Conservation (phyloP, 2,797 vertebrate genomes). For the Hippoglossus hippoglossus region DNA sequence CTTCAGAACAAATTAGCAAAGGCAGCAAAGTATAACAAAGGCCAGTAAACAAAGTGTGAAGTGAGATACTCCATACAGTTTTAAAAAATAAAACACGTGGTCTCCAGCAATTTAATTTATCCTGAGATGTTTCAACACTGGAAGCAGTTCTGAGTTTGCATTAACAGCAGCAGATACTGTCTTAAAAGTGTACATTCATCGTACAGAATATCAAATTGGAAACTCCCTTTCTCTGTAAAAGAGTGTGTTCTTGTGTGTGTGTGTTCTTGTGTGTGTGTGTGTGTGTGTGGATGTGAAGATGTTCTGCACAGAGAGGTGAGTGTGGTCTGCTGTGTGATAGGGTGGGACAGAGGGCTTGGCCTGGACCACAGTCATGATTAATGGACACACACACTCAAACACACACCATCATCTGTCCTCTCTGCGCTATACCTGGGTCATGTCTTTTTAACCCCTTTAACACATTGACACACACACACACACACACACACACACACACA, state of each 20-base stretch:
- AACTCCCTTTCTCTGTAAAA: background rate
- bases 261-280: slow-evolving; percentile 39
- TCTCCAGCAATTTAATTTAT: too few species aligned
- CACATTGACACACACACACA: slow-evolving; percentile 38
- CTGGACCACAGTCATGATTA: slow-evolving; percentile 72
- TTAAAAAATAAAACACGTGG: too few species aligned
- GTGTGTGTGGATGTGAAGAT: slow-evolving; percentile 16
- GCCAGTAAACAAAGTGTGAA: too few species aligned
- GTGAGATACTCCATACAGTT: too few species aligned
- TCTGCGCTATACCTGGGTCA: slow-evolving; percentile 54
- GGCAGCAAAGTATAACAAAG: background rate
- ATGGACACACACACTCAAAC: slow-evolving; percentile 65
- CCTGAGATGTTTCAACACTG: background rate
- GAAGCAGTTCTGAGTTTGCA: background rate
- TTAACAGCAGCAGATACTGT: background rate
- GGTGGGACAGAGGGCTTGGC: slow-evolving; percentile 65
- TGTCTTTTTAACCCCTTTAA: slow-evolving; percentile 75
- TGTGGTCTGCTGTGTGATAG: slow-evolving; percentile 69
- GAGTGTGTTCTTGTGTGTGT: slow-evolving; percentile 29
- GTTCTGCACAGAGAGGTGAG: slow-evolving; percentile 47
- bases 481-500: slow-evolving; percentile 48
- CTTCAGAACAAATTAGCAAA: slow-evolving; percentile 1
- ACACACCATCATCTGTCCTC: slow-evolving; percentile 54
- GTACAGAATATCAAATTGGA: too few species aligned
- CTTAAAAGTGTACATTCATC: background rate